Evolutionary conservation across 2,797 vertebrate species (phyloP).

Genomic region (Dromococcyx pavoninus): DNA sequence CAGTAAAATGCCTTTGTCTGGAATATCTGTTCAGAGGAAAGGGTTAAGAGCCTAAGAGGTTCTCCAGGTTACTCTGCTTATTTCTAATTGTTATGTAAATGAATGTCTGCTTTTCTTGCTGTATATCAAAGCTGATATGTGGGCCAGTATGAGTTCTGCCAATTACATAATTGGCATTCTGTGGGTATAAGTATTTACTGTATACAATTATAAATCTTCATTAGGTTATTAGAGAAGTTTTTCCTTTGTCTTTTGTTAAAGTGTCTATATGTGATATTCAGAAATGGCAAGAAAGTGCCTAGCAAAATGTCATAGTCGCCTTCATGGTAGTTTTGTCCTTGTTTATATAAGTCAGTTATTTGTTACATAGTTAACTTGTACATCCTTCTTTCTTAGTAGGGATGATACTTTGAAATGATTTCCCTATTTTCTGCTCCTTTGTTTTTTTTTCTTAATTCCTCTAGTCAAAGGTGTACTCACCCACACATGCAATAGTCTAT

Average conservation of each 20-base stretch:
- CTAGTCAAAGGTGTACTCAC: not conserved
- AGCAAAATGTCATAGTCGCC: not conserved
- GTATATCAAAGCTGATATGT: not conserved
- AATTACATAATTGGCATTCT: conserved; percentile 25
- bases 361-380: not conserved
- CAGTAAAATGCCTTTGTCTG: not conserved
- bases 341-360: not conserved
- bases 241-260: not conserved
- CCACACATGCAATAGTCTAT: not conserved
- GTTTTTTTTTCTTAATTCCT: not conserved
- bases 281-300: not conserved
- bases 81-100: not conserved
- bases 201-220: conserved; percentile 12
- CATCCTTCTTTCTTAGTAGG: not conserved
- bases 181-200: not conserved
- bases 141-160: not conserved
- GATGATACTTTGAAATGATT: not conserved
- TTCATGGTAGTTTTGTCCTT: not conserved
- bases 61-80: not conserved
- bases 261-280: not conserved
- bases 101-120: not conserved
- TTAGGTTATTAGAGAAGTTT: not conserved
- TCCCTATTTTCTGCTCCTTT: not conserved
- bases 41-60: not conserved
- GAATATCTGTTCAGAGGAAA: not conserved